phyloP scores from a whole-genome alignment of 2,113 vertebrate genomes.

The Epinephelus fuscoguttatus region DNA sequence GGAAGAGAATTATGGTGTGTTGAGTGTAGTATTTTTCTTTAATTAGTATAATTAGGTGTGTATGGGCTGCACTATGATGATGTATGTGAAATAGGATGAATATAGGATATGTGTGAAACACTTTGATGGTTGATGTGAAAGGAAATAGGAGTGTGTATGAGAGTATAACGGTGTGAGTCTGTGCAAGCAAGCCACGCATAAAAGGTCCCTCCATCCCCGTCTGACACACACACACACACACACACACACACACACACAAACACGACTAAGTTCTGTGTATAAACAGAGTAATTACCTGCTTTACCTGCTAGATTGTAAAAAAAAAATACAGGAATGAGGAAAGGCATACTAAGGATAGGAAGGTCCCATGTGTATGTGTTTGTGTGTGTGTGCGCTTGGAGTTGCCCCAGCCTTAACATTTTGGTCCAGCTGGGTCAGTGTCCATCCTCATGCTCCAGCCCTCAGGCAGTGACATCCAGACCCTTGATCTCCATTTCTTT shows the following conservation, averaged over 20 bases:
- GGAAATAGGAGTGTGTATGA: not conserved
- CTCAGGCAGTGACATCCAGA: slow-evolving; percentile 55
- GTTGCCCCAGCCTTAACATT: slow-evolving; percentile 24
- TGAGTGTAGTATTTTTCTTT: not conserved
- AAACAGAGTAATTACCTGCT: not conserved
- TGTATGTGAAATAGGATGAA: too few species aligned
- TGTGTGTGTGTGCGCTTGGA: slow-evolving; percentile 1
- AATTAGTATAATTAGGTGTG: not conserved
- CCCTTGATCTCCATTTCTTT: slow-evolving; percentile 68
- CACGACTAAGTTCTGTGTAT: slow-evolving; percentile 9
- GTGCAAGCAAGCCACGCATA: not conserved
- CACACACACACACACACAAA: not conserved
- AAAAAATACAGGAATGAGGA: not conserved
- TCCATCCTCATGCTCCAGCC: slow-evolving; percentile 36
- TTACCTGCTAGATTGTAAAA: slow-evolving; percentile 19
- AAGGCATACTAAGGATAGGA: not conserved
- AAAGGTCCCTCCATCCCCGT: too few species aligned
- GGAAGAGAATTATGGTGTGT: not conserved
- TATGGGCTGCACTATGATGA: not conserved
- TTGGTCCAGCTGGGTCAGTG: slow-evolving; percentile 61
- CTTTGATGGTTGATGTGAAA: not conserved
- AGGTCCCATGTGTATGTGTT: not conserved
- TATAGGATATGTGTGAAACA: not conserved
- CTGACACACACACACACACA: not conserved
- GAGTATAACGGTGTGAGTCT: too few species aligned